A percentile compares a stretch with the other conserved stretches of the same genome.
These are phyloP conservation scores for Slavum lentiscoides DNA, from an alignment of 2,888 invertebrate genomes.

Conservation along the genomic window DNA sequence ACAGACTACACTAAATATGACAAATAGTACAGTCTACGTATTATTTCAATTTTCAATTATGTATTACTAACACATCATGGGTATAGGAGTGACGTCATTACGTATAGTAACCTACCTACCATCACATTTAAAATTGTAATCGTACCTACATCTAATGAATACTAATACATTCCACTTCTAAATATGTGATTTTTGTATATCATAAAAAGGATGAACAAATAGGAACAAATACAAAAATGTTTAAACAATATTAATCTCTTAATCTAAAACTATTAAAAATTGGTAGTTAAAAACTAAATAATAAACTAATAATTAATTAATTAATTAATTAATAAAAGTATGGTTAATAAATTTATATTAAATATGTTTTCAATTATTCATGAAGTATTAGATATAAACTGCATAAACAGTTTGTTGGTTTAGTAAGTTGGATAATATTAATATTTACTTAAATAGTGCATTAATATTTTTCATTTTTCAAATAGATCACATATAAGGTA, in stretches of 20 bases:
- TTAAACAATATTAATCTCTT: background rate
- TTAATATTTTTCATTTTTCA: no score
- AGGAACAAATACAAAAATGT: background rate
- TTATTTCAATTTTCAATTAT: slow-evolving; percentile 30
- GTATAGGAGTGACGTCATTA: slow-evolving; percentile 45
- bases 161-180: slow-evolving; percentile 23
- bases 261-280: background rate
- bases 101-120: slow-evolving; percentile 44
- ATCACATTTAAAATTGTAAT: slow-evolving; percentile 43
- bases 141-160: slow-evolving; percentile 30
- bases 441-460: no score
- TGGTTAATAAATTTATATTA: no score
- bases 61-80: slow-evolving; percentile 47
- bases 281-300: background rate
- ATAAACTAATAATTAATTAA: background rate
- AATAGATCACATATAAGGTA: no score
- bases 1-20: background rate
- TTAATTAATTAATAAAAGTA: no score
- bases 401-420: no score
- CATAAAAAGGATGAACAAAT: no score
- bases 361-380: no score
- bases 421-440: no score
- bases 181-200: background rate
- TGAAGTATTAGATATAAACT: no score
- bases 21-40: background rate